Percentiles rank a stretch among this genome's conserved stretches.
Conservation (phyloP, 2,888 invertebrate genomes). For the Stenoptilia bipunctidactyla region DNA sequence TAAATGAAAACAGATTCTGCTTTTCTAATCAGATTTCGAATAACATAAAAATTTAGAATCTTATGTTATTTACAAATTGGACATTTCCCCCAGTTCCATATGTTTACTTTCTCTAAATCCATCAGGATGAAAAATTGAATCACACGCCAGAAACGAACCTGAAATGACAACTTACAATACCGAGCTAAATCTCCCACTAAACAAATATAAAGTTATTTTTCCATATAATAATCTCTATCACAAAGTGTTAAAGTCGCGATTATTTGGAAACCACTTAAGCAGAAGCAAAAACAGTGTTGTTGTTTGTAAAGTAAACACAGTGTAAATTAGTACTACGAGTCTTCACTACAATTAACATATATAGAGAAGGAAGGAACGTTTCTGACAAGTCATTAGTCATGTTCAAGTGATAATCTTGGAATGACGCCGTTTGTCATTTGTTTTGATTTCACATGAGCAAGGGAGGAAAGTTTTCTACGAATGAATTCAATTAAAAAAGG, state of each 20-base stretch:
- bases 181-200: conserved; percentile 34
- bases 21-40: too few species aligned
- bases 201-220: conserved; percentile 14
- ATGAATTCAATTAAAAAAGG: too few species aligned
- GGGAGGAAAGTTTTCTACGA: conserved; percentile 9
- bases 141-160: conserved; percentile 35
- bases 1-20: too few species aligned
- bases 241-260: not conserved
- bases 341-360: conserved; percentile 58
- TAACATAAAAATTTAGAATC: too few species aligned
- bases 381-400: conserved; percentile 58
- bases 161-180: conserved; percentile 51
- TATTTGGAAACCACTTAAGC: not conserved
- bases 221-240: conserved; percentile 6
- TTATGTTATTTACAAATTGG: conserved; percentile 30
- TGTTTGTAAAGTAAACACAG: conserved; percentile 50
- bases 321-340: conserved; percentile 56
- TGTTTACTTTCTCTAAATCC: conserved; percentile 32
- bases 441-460: not conserved
- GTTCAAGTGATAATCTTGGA: conserved; percentile 58
- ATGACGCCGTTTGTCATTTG: conserved; percentile 54
- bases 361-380: conserved; percentile 33
- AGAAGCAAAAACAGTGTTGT: conserved; percentile 21
- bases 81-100: conserved; percentile 31
- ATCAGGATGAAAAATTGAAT: conserved; percentile 56